A percentile compares a stretch with the other conserved stretches of the same genome.
Evolutionary conservation across 2,113 vertebrate genomes (phyloP).

Genomic region (Brachyhypopomus occidentalis): DNA sequence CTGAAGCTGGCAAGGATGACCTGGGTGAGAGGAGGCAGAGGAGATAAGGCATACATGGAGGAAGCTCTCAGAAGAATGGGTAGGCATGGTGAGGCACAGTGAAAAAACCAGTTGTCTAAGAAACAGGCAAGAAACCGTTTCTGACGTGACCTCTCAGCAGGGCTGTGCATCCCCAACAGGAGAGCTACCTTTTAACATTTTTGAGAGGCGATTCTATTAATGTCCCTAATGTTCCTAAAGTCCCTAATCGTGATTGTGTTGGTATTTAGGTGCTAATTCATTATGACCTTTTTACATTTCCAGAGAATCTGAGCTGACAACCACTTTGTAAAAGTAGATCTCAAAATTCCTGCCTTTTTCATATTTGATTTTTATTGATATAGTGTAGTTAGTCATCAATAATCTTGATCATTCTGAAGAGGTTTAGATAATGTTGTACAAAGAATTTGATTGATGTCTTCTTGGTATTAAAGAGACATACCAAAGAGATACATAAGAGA

Average conservation of each 20-base stretch:
- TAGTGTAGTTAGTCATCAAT: slow-evolving; percentile 13
- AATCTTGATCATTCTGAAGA: slow-evolving; percentile 24
- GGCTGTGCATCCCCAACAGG: slow-evolving; percentile 14
- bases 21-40: slow-evolving; percentile 18
- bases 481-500: slow-evolving; percentile 41
- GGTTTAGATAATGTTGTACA: slow-evolving; percentile 39
- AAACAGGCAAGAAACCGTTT: slow-evolving; percentile 37
- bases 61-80: slow-evolving; percentile 16
- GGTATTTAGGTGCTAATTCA: not conserved
- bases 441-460: slow-evolving; percentile 24
- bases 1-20: slow-evolving; percentile 31
- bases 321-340: slow-evolving; percentile 2
- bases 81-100: slow-evolving; percentile 5
- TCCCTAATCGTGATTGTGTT: not conserved
- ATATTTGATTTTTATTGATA: slow-evolving; percentile 4
- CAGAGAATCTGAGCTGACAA: not conserved
- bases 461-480: slow-evolving; percentile 2
- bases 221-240: no score
- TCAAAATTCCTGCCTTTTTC: not conserved
- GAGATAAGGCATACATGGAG: slow-evolving; percentile 39
- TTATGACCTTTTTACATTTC: slow-evolving; percentile 9
- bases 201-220: slow-evolving; percentile 17
- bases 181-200: slow-evolving; percentile 33
- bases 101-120: not conserved
- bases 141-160: slow-evolving; percentile 33